phyloP scores from a whole-genome alignment of 2,888 invertebrate genomes.

The Campoplex nolae region DNA sequence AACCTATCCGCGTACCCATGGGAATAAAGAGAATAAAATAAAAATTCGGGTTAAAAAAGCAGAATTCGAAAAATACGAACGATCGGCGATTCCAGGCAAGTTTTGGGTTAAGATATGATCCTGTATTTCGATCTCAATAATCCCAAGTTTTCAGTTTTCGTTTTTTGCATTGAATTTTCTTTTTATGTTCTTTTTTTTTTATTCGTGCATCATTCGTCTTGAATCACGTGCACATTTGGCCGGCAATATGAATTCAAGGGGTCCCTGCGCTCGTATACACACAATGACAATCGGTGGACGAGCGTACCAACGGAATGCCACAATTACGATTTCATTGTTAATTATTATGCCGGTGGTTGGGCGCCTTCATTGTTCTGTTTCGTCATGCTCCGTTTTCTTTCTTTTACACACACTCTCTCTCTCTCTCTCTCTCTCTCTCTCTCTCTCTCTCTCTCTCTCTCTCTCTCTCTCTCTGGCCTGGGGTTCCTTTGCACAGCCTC shows the following conservation, averaged over 20 bases:
- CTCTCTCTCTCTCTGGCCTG: slow-evolving; percentile 25
- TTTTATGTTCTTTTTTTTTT: not conserved
- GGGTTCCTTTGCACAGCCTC: slow-evolving; percentile 14
- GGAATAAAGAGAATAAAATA: not conserved
- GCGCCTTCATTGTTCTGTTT: slow-evolving; percentile 71
- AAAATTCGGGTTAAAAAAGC: no score
- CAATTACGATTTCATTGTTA: slow-evolving; percentile 80
- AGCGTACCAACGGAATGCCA: slow-evolving; percentile 74
- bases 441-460: slow-evolving; percentile 19
- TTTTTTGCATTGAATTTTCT: not conserved
- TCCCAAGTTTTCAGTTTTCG: not conserved
- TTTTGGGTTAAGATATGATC: not conserved
- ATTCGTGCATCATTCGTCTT: not conserved
- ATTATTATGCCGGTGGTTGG: slow-evolving; percentile 75
- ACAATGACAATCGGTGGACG: slow-evolving; percentile 72
- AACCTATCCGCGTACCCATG: not conserved
- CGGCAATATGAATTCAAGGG: slow-evolving; percentile 55
- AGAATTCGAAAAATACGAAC: no score
- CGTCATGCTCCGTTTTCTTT: slow-evolving; percentile 47
- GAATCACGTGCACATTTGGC: slow-evolving; percentile 54
- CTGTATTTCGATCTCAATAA: not conserved
- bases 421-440: slow-evolving; percentile 18
- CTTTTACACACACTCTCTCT: not conserved
- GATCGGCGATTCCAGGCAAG: not conserved
- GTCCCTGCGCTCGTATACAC: slow-evolving; percentile 47